Conservation (phyloP, 2,888 invertebrate species). For the Mimachlamys varia region DNA sequence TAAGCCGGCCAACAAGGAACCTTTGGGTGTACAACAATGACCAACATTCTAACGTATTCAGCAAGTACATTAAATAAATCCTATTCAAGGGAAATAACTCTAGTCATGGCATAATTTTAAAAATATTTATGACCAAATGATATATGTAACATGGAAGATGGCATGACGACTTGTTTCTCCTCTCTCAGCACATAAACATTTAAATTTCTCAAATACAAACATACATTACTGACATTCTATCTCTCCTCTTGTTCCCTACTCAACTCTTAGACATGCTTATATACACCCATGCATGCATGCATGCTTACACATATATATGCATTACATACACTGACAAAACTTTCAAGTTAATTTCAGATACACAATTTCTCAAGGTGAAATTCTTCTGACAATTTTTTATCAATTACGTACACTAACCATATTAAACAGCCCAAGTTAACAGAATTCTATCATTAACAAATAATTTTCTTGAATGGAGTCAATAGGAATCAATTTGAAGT, state of each 20-base stretch:
- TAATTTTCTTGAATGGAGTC: too few species aligned
- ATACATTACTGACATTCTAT: background rate
- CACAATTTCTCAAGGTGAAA: background rate
- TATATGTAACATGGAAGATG: background rate
- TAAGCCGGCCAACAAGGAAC: background rate
- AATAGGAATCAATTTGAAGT: too few species aligned
- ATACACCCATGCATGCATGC: background rate
- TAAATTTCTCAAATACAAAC: background rate
- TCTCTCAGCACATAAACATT: background rate
- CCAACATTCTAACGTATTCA: background rate
- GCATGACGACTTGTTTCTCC: background rate
- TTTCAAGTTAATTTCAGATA: background rate
- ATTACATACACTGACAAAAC: background rate
- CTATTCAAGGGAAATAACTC: constrained; percentile 5
- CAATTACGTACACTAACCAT: too few species aligned
- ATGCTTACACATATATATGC: background rate
- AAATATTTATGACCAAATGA: constrained; percentile 16
- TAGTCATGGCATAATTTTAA: constrained; percentile 22
- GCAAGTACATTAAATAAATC: background rate
- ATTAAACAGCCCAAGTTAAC: too few species aligned
- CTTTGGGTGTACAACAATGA: background rate
- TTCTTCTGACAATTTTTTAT: too few species aligned
- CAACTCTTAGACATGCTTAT: background rate
- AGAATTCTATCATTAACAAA: too few species aligned
- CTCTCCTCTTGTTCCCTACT: background rate